A percentile compares a stretch with the other conserved stretches of the same genome.
phyloP scores from a whole-genome alignment of 1,140 invertebrate genomes.

The Chrysopa pallens region DNA sequence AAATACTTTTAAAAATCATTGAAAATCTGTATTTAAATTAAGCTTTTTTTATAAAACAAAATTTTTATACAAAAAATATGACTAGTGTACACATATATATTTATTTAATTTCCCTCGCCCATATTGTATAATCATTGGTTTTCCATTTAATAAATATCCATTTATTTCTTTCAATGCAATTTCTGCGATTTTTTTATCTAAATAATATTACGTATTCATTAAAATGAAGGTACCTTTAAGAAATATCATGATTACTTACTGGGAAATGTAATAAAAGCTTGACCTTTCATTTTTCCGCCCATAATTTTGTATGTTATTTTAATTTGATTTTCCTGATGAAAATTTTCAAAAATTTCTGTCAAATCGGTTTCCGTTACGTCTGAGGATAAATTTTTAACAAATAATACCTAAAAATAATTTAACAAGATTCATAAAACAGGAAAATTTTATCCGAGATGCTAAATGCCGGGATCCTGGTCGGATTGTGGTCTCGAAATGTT shows the following conservation, averaged over 20 bases:
- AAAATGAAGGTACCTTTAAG: background rate
- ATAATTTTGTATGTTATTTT: background rate
- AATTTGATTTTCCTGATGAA: background rate
- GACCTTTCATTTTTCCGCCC: background rate
- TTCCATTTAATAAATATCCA: background rate
- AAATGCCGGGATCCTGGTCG: too few species aligned
- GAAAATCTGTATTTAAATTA: too few species aligned
- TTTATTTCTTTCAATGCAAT: background rate
- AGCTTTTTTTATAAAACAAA: too few species aligned
- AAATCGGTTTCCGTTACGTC: background rate
- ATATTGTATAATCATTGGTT: background rate
- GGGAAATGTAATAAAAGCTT: background rate
- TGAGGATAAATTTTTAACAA: background rate
- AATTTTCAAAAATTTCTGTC: background rate
- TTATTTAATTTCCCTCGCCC: background rate
- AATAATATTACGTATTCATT: background rate
- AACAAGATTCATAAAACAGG: too few species aligned
- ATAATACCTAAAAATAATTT: background rate
- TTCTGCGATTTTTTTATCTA: background rate
- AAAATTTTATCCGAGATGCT: too few species aligned
- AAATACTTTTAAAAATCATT: too few species aligned
- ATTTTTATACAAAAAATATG: too few species aligned
- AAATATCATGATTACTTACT: background rate
- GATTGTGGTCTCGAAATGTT: too few species aligned
- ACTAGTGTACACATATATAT: background rate